Percentiles rank a stretch among this genome's conserved stretches.
phyloP scores from a whole-genome alignment of 2,888 invertebrate species.

The Galerucella nymphaeae region DNA sequence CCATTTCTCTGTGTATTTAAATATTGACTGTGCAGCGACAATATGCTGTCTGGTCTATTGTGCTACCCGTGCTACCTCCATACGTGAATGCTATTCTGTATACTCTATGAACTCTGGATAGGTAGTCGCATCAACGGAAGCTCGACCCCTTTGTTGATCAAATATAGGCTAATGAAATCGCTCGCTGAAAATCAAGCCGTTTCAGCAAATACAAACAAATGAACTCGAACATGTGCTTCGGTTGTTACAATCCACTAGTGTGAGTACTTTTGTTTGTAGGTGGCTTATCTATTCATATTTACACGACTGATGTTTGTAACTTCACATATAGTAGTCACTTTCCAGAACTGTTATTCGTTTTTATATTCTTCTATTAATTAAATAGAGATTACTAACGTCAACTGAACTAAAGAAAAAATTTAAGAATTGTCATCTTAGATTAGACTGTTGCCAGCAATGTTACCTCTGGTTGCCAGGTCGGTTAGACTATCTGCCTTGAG shows the following conservation, averaged over 20 bases:
- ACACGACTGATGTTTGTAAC: background rate
- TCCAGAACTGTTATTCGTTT: background rate
- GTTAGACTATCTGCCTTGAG: no score
- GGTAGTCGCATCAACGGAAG: conserved; percentile 46
- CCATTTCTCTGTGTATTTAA: background rate
- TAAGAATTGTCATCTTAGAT: no score
- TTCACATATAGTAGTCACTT: background rate
- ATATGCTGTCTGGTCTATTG: conserved; percentile 51
- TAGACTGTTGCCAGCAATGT: no score
- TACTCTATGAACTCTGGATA: conserved; percentile 51
- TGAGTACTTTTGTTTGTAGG: conserved; percentile 22
- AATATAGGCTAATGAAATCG: conserved; percentile 53
- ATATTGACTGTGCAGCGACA: conserved; percentile 24
- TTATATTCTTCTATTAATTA: background rate
- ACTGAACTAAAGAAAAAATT: background rate
- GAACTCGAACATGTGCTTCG: conserved; percentile 26
- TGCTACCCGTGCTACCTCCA: conserved; percentile 48
- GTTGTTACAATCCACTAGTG: conserved; percentile 20
- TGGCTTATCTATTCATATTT: conserved; percentile 7
- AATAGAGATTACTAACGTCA: background rate
- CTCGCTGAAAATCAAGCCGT: conserved; percentile 39
- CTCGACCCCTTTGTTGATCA: conserved; percentile 50
- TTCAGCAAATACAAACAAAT: conserved; percentile 39
- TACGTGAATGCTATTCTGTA: conserved; percentile 41
- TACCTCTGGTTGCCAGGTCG: no score